Base-by-base conservation (phyloP, 2,888 invertebrate genomes). In the Heliconius erato region DNA sequence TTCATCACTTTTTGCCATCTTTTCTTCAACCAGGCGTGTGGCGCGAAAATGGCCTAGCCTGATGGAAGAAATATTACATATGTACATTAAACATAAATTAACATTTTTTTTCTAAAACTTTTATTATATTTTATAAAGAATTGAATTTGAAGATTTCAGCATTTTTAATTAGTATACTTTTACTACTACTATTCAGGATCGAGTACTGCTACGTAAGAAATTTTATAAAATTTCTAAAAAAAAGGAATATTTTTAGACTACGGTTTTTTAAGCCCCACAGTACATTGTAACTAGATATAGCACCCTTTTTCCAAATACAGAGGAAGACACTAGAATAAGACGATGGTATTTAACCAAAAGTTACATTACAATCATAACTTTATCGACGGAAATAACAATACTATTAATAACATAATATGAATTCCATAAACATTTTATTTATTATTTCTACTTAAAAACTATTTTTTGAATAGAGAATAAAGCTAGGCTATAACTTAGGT, bases 361-460 rank as follows among this genome's bases (percentile, higher is more conserved):
- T 82, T 72, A 77, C 28, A 71, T 77, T 71, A 32, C 14, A 77
- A 40, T 77, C 40, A 32, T 71, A 71, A 85, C 86, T 88, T 91
- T 91, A 89, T 89, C 82, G 84, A 87, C 91, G 93, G 94, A 94
- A 94, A 93, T 92, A 91, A 89, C 93, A 89, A 93, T 94, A 94
- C 92, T 94, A 95, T 94, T 87, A 85, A 91, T 84, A 91, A 92
- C 91, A 94, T 94, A 95, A 94, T 94, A 95, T 90, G 94, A 93
- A 93, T 93, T 95, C 94, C 94, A 92, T 90, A 87, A 85, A 89
- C 87, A 89, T 89, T 87, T 87, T 65, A 40, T 68, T 82, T 68
- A 28, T 54, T 54, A 79, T 84, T 79, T 65, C 71, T 77, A 82
- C 82, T 81, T 82, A 82, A 49, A 78, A 69, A 32, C 76, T 82